Conservation (phyloP, 35 echinoderm and acorn worm species). For the Lytechinus pictus region DNA sequence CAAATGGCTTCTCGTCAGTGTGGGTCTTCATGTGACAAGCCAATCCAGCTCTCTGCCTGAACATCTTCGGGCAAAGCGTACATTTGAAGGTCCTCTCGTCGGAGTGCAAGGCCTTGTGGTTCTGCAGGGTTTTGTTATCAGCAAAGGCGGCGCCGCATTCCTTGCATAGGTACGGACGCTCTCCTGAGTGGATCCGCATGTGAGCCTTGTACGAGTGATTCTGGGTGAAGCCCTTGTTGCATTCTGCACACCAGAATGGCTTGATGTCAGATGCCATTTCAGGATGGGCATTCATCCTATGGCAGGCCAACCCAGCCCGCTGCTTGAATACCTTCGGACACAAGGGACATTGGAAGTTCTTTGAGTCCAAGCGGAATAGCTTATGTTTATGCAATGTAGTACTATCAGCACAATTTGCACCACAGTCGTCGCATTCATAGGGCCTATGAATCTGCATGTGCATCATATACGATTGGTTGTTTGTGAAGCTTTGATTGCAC, state of each 20-base stretch:
- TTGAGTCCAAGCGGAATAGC: neutral
- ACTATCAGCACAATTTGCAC: neutral
- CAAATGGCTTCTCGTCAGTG: neutral
- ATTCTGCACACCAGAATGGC: slow-evolving; percentile 51
- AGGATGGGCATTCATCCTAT: neutral
- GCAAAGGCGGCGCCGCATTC: slow-evolving; percentile 37
- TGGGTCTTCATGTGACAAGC: slow-evolving; percentile 23
- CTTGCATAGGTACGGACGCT: slow-evolving; percentile 57
- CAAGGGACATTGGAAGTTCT: neutral
- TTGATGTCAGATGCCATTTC: neutral
- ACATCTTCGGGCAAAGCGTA: slow-evolving; percentile 42
- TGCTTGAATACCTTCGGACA: neutral
- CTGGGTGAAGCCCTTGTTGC: slow-evolving; percentile 52
- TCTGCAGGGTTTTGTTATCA: neutral
- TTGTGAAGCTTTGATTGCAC: neutral
- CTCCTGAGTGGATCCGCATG: slow-evolving; percentile 52
- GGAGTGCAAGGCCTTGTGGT: slow-evolving; percentile 53
- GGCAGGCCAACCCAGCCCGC: neutral
- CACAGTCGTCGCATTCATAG: neutral
- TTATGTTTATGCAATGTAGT: neutral
- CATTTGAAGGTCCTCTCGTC: slow-evolving; percentile 57
- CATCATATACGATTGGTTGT: neutral
- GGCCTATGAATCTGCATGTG: neutral
- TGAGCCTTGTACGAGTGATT: slow-evolving; percentile 34
- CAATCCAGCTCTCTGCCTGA: neutral